Base-by-base conservation (phyloP, 2,113 vertebrate genomes). In the Raja brachyura region DNA sequence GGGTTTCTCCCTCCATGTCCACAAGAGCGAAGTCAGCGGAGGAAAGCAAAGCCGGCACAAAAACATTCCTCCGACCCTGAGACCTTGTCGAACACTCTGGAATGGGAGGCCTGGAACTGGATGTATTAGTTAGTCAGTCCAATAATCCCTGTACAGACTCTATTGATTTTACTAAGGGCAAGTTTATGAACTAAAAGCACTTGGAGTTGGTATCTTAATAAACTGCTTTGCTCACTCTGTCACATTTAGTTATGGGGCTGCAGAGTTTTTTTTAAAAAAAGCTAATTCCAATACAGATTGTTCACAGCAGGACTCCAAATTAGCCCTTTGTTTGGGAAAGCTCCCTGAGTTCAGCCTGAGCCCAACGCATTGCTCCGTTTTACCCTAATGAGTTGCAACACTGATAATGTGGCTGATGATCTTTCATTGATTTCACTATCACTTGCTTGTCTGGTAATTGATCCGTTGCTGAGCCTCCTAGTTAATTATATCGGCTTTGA, bases 391-490 rank as follows among this genome's bases (percentile, higher is more conserved):
- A 99, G 98, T 99, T 99, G 98, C 98, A 98, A 99, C 98, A 98
- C 98, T 99, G 98, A 99, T 99, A 99, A 99, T 98, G 98, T 99
- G 98, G 97, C 98, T 99, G 99, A 99, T 99, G 98, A 99, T 99
- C 98, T 99, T 98, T 97, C 98, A 99, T 99, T 99, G 98, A 99
- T 99, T 99, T 97, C 97, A 97, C 98, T 98, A 99, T 99, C 98
- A 99, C 98, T 99, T 99, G 98, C 98, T 99, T 99, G 98, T 99
- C 98, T 99, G 98, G 98, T 99, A 99, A 99, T 99, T 99, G 99
- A 99, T 99, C 98, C 98, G 97, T 99, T 98, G 98, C 98, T 98
- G 98, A 98, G 98, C 97, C 97, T 98, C 83, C 97, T 98, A 99
- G 99, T 99, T 99, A 99, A 99, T 99, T 99, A 99, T 99, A 98